A percentile compares a stretch with the other conserved stretches of the same genome.
Evolutionary conservation across 2,797 vertebrate species (phyloP).

Genomic region (Myoxocephalus aenaeus): DNA sequence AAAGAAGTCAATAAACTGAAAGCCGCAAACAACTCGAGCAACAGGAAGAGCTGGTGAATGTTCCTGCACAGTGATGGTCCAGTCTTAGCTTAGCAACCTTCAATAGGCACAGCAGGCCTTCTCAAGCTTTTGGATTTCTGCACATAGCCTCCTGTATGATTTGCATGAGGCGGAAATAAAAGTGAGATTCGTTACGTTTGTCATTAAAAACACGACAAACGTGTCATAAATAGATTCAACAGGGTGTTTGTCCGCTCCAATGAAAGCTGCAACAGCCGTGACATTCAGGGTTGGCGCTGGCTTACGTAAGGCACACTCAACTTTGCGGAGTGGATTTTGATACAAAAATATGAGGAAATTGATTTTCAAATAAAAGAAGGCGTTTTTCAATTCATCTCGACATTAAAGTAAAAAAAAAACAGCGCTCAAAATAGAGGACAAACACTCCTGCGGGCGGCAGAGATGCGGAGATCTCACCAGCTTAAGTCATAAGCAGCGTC

Average conservation of each 20-base stretch:
- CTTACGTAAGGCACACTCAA: neutral
- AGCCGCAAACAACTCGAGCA: constrained; percentile 41
- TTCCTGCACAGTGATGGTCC: neutral
- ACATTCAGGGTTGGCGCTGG: neutral
- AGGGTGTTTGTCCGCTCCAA: neutral
- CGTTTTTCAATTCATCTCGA: neutral
- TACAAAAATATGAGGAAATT: neutral
- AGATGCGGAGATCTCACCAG: neutral
- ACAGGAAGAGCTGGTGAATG: constrained; percentile 81
- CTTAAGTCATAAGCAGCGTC: neutral
- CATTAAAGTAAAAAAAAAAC: neutral
- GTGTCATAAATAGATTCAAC: neutral
- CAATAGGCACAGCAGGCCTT: neutral
- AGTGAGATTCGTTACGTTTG: neutral
- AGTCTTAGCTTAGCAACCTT: neutral
- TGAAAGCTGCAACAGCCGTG: neutral
- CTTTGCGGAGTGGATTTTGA: neutral
- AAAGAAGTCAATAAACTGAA: constrained; percentile 87
- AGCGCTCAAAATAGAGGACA: neutral
- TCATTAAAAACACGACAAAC: neutral
- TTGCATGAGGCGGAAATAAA: constrained; percentile 2
- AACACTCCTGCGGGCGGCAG: neutral
- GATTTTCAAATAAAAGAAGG: neutral
- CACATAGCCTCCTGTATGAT: neutral
- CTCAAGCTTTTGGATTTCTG: neutral